Evolutionary conservation across 1,140 invertebrate genomes (phyloP).

Genomic region (Drosophila eugracilis): DNA sequence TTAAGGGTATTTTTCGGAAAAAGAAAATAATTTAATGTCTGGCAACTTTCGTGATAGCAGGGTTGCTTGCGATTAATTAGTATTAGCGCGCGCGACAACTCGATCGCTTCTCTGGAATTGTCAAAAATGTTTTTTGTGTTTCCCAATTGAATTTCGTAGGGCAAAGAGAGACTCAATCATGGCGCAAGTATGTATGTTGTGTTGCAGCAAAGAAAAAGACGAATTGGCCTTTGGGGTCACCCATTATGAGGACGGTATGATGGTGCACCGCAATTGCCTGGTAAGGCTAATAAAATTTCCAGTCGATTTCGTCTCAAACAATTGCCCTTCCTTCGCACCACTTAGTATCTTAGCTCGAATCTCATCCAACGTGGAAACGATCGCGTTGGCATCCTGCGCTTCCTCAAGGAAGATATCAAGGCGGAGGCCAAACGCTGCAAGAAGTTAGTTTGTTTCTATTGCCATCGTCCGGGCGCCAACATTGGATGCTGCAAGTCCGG

Average conservation of each 20-base stretch:
- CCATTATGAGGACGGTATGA: not conserved
- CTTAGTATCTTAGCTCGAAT: slow-evolving; percentile 60
- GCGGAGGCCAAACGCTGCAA: slow-evolving; percentile 23
- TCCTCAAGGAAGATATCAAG: slow-evolving; percentile 37
- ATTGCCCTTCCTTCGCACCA: not conserved
- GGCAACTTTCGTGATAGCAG: no score
- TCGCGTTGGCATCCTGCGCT: slow-evolving; percentile 16
- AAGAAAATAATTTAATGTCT: no score
- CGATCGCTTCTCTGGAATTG: no score
- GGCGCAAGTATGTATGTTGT: slow-evolving; percentile 2
- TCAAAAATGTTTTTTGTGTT: no score
- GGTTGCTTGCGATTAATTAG: no score
- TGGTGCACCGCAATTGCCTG: slow-evolving; percentile 56
- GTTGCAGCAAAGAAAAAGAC: not conserved
- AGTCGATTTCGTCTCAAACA: no score
- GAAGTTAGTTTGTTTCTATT: slow-evolving; percentile 30
- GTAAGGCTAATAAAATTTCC: slow-evolving; percentile 16
- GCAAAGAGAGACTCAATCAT: not conserved
- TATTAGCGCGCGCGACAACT: no score
- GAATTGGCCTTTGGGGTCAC: not conserved
- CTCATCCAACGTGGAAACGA: slow-evolving; percentile 39
- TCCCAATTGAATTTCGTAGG: no score
- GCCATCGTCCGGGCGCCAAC: slow-evolving; percentile 30
- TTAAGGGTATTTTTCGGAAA: no score
- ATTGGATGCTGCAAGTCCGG: slow-evolving; percentile 33